Evolutionary conservation across 2,797 vertebrate species (phyloP).

Genomic region (Liparis tanakae): DNA sequence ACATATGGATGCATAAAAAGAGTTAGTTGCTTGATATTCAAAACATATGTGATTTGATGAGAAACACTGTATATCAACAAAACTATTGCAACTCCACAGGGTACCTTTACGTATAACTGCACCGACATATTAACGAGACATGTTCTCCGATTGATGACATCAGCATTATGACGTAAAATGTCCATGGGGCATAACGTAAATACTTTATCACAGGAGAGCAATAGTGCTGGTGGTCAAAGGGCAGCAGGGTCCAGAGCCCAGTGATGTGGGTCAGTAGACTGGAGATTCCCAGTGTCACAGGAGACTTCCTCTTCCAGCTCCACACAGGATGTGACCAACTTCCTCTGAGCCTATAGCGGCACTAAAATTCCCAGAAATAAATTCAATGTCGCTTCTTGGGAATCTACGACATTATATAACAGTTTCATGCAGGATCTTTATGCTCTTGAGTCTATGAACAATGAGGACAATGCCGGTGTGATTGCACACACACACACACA

Average conservation of each 20-base stretch:
- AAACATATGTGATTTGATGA: background rate
- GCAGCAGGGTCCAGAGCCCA: slow-evolving; percentile 34
- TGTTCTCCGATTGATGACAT: background rate
- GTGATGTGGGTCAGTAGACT: slow-evolving; percentile 75
- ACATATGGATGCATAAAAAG: background rate
- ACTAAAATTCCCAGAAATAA: slow-evolving; percentile 60
- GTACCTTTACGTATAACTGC: background rate
- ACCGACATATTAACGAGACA: background rate
- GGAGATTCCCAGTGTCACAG: slow-evolving; percentile 68
- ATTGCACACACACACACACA: background rate
- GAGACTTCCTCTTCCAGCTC: slow-evolving; percentile 73
- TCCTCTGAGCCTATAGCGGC: slow-evolving; percentile 53
- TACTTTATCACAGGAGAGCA: slow-evolving; percentile 1
- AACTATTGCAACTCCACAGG: background rate
- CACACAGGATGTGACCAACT: slow-evolving; percentile 78
- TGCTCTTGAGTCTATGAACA: background rate
- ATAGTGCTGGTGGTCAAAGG: background rate
- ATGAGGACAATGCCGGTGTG: background rate
- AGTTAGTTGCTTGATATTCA: background rate
- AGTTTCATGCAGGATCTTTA: slow-evolving; percentile 6
- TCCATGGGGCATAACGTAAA: background rate
- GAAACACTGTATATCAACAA: background rate
- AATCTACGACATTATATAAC: slow-evolving; percentile 29
- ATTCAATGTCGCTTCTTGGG: slow-evolving; percentile 50
- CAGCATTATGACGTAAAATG: background rate